phyloP scores from a whole-genome alignment of 2,797 vertebrate species.

The Spatula clypeata region DNA sequence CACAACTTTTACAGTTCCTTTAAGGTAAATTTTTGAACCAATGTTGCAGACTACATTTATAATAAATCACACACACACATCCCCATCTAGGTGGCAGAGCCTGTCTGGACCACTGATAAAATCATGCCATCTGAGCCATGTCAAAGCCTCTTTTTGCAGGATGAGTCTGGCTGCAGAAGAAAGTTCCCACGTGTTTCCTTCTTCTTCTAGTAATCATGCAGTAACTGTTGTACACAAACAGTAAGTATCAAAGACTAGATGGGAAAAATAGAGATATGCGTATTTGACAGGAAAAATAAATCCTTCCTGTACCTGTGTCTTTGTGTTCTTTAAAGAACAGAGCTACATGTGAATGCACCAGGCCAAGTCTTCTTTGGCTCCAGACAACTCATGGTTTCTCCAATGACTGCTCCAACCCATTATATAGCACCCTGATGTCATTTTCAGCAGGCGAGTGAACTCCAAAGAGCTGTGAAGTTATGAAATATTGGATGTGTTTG shows the following conservation, averaged over 20 bases:
- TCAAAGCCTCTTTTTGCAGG: background rate
- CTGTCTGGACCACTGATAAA: fast-evolving
- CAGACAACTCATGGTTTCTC: background rate
- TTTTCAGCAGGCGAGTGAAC: background rate
- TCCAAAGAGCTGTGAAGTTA: background rate
- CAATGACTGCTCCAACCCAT: background rate
- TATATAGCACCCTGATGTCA: background rate
- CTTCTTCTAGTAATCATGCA: background rate
- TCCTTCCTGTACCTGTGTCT: background rate
- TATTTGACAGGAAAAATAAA: background rate
- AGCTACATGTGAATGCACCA: background rate
- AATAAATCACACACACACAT: background rate
- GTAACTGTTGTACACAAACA: background rate
- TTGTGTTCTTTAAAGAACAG: background rate
- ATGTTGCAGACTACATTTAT: fast-evolving
- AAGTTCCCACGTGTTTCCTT: fast-evolving
- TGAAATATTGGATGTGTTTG: background rate
- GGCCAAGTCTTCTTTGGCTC: background rate
- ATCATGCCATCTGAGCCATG: fast-evolving
- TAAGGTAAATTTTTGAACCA: background rate
- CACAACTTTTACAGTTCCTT: background rate
- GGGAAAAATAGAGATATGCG: background rate
- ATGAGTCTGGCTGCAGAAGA: background rate
- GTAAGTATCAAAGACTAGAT: background rate
- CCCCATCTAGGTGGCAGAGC: background rate